Evolutionary conservation across 2,797 vertebrate genomes (phyloP).

Genomic region (Phylloscopus collybita): DNA sequence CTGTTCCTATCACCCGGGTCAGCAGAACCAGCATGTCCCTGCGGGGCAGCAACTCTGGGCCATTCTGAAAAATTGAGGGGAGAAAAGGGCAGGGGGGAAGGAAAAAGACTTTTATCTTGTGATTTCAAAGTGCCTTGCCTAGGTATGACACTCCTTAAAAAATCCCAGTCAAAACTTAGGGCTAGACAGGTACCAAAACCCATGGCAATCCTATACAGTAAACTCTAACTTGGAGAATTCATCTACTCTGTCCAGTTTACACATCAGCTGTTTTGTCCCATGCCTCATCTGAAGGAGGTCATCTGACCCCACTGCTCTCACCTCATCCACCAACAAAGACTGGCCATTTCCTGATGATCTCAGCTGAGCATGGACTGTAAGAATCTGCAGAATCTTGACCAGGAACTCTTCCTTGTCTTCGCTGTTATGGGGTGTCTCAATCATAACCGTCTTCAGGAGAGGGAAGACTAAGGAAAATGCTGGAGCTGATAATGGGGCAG

Average conservation of each 20-base stretch:
- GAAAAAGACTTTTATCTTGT: background rate
- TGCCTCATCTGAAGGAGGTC: background rate
- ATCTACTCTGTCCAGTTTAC: background rate
- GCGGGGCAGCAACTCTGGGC: conserved; percentile 93
- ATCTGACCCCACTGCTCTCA: conserved; percentile 37
- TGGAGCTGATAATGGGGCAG: conserved; percentile 76
- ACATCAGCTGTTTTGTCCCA: background rate
- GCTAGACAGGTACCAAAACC: background rate
- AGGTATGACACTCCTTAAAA: background rate
- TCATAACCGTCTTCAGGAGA: conserved; percentile 89
- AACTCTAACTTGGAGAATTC: background rate
- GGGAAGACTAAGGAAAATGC: conserved; percentile 92
- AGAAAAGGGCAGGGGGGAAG: background rate
- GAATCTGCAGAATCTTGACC: conserved; percentile 87
- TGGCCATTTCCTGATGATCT: conserved; percentile 76
- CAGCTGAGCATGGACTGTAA: conserved; percentile 88
- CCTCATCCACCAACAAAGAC: conserved; percentile 87
- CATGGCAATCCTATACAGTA: background rate
- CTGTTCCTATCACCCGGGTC: conserved; percentile 87
- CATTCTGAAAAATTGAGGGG: conserved; percentile 78
- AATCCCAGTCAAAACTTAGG: background rate
- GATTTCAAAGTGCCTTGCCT: background rate
- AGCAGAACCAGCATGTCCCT: conserved; percentile 90
- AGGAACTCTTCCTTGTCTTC: conserved; percentile 87
- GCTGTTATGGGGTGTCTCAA: conserved; percentile 79